Base-by-base conservation (phyloP, 2,797 vertebrate species). In the Rhyacichthys aspro region DNA sequence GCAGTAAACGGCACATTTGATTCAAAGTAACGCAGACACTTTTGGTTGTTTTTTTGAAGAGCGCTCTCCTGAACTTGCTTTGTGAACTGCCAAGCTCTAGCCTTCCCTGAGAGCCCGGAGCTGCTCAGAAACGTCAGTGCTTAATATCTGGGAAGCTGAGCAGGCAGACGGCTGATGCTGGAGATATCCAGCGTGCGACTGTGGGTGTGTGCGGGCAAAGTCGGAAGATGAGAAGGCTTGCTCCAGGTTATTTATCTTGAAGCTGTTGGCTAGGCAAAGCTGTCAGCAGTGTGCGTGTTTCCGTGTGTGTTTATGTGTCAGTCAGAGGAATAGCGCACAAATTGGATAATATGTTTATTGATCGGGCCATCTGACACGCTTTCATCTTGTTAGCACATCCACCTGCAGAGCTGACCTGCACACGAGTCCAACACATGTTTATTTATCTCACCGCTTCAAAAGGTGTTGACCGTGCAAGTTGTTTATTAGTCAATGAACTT, bases 171-270 rank as follows among this genome's bases (percentile, higher is more conserved):
- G 67, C 49, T 79, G 82, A 77, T 75, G 49, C 58, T 70, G 67
- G 52, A 63, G 74, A 78, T 64, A 63, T 44, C 37, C 12, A n/a
- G 50, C 36, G 34, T 65, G 54, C 57, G 8, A 8, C n/a, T 49
- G 53, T 47, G 43, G 12, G 23, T 44, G 67, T 61, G 58, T 50
- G 59, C 39, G 58, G 45, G 49, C n/a, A 64, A 54, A 77, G 74
- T 56, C 55, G n/a, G 7, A 55, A 72, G 79, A 78, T 79, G 73
- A 70, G 74, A 78, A 55, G 65, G 60, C 58, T 70, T 41, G 72
- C 81, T 73, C 59, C 54, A 64, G 73, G 69, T 79, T 82, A 82
- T 88, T 88, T 87, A 77, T 86, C 78, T 78, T 79, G 73, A 74
- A 61, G 70, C 79, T 78, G 71, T 67, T 68, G 68, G 59, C 63